Base-by-base conservation (phyloP, 1,140 invertebrate species). In the Calephelis virginiensis region DNA sequence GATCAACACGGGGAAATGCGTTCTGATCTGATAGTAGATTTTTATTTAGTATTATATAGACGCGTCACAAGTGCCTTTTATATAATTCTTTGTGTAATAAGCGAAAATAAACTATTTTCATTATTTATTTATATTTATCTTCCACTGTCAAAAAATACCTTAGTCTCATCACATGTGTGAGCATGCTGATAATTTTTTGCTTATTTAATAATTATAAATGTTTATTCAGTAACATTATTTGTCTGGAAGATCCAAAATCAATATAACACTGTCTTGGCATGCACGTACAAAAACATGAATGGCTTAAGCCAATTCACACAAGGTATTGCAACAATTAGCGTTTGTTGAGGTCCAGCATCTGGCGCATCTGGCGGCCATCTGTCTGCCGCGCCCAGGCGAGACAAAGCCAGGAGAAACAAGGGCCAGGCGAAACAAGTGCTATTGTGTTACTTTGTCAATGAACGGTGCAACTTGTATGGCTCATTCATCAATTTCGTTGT, bases 371-470 rank as follows among this genome's bases (percentile, higher is more conserved):
- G 53, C 53, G 53, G 53, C 53, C 53, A 59, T 28, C 17, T 59
- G 53, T 59, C 53, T 59, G 53, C 17, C 17, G 17, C 28, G 53
- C 53, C 53, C 28, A 17, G 14, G 14, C 50, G 11, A 14, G 4
- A 59, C 53, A 59, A 59, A 59, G 53, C 7, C 53, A 56, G 40
- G 40, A 43, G 40, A 43, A 43, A 17, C 53, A 28, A 9, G 50
- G 11, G 14, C 49, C n/a, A 50, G 8, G 13, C 3, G 28, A 14
- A 1, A 56, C 50, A 59, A 59, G 53, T 59, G 53, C 53, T 37
- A 59, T 59, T 59, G 53, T 56, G 14, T 37, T 59, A 38, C 53
- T 59, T 59, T 59, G 53, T 59, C 37, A 59, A 59, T 59, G 53
- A 38, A 59, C 28, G 11, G 53, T 37, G 37, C 28, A 38, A 59